Base-by-base conservation (phyloP, 2,888 invertebrate species). In the Noctua janthe region DNA sequence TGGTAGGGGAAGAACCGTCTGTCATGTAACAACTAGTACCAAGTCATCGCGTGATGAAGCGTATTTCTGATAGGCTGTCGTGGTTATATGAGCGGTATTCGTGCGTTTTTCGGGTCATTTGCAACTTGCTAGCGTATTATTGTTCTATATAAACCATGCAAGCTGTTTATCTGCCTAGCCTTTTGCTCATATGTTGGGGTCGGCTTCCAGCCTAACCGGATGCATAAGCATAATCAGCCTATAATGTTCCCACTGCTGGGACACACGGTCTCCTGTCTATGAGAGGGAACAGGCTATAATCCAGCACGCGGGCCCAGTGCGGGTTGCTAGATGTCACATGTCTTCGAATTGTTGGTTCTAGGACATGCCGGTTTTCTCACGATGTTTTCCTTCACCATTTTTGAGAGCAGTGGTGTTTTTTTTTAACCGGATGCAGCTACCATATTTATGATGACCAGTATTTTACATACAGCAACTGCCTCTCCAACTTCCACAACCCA, bases 11-110 rank as follows among this genome's bases (percentile, higher is more conserved):
- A 62, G 85, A 83, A 74, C 71, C 54, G 85, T 35, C 13, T 67
- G 67, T 85, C 85, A 85, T 71, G 83, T 81, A 10, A 80, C 43
- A 54, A 71, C 66, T 80, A 84, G 84, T 64, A 2, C 13, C 85
- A 15, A 85, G 85, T 83, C 85, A 83, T 62, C 20, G 81, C 74
- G 66, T 83, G 81, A 83, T 54, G 1, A 15, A 29, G 85, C 85
- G 66, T 39, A 23, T 74, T 83, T 56, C 23, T 80, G 51, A 84
- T 54, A 3, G 51, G 29, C 56, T 78, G 64, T 73, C 78, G 54
- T 64, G 7, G 17, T 39, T 20, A 56, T 70, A 51, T 73, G 69
- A 54, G 39, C 23, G 59, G 56, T 66, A 64, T 81, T 78, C 47
- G 51, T 54, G 43, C 8, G 51, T n/a, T 77, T 56, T 59, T 49